Conservation (phyloP, 2,888 invertebrate species). For the Lottia scabra region DNA sequence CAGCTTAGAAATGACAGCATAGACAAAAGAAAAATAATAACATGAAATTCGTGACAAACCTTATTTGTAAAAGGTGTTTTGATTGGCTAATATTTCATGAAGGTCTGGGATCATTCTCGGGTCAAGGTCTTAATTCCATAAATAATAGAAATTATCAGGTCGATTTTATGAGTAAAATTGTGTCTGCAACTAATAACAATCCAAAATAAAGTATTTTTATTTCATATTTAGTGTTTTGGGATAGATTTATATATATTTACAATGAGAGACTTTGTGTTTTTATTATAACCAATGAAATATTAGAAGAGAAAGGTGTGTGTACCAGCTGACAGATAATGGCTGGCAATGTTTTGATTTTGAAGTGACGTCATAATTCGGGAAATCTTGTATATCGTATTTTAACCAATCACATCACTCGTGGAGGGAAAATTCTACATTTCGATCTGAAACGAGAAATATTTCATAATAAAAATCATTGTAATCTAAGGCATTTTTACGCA, state of each 20-base stretch:
- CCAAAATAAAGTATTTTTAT: too few relatives aligned
- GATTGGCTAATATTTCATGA: conserved; percentile 9
- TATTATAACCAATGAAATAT: too few relatives aligned
- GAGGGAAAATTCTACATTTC: conserved; percentile 11
- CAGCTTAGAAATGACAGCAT: conserved; percentile 16
- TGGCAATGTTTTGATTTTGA: conserved; percentile 22
- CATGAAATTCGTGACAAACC: conserved; percentile 8
- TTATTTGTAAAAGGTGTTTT: not conserved
- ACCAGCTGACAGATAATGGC: not conserved
- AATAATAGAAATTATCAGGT: too few relatives aligned
- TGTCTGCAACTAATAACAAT: too few relatives aligned
- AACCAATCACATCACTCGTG: conserved; percentile 6
- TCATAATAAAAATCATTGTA: too few relatives aligned
- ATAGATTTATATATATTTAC: too few relatives aligned
- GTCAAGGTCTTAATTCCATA: not conserved
- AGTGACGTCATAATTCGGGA: conserved; percentile 25
- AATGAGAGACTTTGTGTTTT: too few relatives aligned
- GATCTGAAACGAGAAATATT: too few relatives aligned
- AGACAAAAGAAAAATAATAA: conserved; percentile 26
- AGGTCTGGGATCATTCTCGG: not conserved
- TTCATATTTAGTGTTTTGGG: too few relatives aligned
- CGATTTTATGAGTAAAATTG: too few relatives aligned
- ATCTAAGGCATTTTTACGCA: too few relatives aligned
- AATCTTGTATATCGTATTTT: conserved; percentile 8
- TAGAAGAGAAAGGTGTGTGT: too few relatives aligned